Base-by-base conservation (phyloP, 2,797 vertebrate species). In the Melopsittacus undulatus region DNA sequence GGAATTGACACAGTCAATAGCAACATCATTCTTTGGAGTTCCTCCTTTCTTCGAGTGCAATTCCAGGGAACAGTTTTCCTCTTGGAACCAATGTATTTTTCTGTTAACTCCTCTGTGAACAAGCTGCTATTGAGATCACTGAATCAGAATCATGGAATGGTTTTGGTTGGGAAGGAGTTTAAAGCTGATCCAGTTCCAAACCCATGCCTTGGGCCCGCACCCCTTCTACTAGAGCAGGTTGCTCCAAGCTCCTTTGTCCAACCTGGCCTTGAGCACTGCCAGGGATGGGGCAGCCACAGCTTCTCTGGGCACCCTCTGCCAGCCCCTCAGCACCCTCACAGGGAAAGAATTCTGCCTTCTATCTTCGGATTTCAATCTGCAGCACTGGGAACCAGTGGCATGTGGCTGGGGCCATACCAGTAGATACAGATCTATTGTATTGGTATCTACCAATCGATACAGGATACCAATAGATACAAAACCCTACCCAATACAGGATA, bases 321-420 rank as follows among this genome's bases (percentile, higher is more conserved):
- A 36, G 14, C 0, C 1, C n/a, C n/a, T 57, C 56, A 36, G 22
- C 56, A 57, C 56, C n/a, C 14, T 57, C n/a, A 11, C 10, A 57
- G n/a, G n/a, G n/a, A 24, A 57, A 14, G 3, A 7, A 14, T 57
- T 34, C 14, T 57, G n/a, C n/a, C n/a, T 24, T 16, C 10, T 34
- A 24, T 34, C 22, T 34, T 16, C 15, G 15, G 20, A 29, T 20
- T 26, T 84, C 24, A 11, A 23, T 6, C 9, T 56, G 45, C 83
- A 42, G 0, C 9, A 7, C 3, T 2, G 2, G 34, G 46, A 78
- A 30, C 2, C 1, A 1, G 11, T 12, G 54, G 10, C 0, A 1
- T 13, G 40, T 24, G 30, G 13, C 3, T n/a, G 72, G 40, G 43
- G 15, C 4, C 5, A 19, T 46, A 56, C 32, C 29, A 6, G 6